phyloP scores from a whole-genome alignment of 2,888 invertebrate genomes.

The Arge pagana region DNA sequence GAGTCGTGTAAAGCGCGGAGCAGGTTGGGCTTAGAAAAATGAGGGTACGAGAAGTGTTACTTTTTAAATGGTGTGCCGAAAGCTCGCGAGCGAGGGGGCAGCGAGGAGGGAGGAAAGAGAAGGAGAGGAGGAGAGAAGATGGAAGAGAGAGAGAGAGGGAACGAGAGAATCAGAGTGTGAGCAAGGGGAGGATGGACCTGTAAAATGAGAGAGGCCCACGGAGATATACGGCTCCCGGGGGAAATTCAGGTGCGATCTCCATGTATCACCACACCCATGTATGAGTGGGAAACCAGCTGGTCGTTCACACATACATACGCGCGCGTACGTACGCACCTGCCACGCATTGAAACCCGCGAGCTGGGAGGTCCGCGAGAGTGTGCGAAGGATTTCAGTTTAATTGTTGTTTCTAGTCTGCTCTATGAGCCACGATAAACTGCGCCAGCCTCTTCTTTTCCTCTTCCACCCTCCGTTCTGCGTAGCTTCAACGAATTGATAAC shows the following conservation, averaged over 20 bases:
- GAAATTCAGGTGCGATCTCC: conserved; percentile 52
- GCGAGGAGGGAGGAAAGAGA: conserved; percentile 16
- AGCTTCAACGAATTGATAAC: no score
- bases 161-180: conserved; percentile 27
- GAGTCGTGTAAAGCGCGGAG: conserved; percentile 9
- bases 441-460: background rate
- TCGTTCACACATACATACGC: conserved; percentile 24
- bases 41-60: conserved; percentile 20
- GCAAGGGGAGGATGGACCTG: conserved; percentile 23
- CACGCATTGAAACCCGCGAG: conserved; percentile 27
- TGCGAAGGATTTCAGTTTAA: conserved; percentile 22
- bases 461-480: background rate
- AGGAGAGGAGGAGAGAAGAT: conserved; percentile 19
- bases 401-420: conserved; percentile 13
- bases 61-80: conserved; percentile 16
- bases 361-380: conserved; percentile 2
- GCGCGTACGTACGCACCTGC: conserved; percentile 22
- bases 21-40: conserved; percentile 16
- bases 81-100: conserved; percentile 21
- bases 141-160: conserved; percentile 23
- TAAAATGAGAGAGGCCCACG: conserved; percentile 30
- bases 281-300: conserved; percentile 30
- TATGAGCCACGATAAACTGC: conserved; percentile 6
- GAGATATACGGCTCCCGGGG: conserved; percentile 47
- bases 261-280: conserved; percentile 49